Evolutionary conservation across 2,888 invertebrate genomes (phyloP), one percentile per base, ranked within the genome.

Genomic region (Synanthedon vespiformis): DNA sequence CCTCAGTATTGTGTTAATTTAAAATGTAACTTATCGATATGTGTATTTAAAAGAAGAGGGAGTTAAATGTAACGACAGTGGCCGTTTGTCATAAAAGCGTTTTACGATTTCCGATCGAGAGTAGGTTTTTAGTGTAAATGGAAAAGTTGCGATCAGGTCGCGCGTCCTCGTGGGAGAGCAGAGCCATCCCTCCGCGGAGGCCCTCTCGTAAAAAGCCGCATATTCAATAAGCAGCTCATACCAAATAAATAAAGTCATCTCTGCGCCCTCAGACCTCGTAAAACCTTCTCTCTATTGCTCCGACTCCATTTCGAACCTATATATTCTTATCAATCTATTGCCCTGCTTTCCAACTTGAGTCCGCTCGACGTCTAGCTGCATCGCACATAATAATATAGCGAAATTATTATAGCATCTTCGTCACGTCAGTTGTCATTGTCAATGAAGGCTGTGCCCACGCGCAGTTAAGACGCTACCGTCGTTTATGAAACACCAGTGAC

Each of bases 141-240:
- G 62, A 65, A 65, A 61, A 60, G 59, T 58, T 59, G 55, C 55
- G 53, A 57, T 56, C 55, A 56, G 59, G 55, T 41, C 41, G 13
- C 14, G 48, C 14, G 48, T 13, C 48, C 48, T 13, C 48, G 27
- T 27, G 27, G 27, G 27, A 12, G 12, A 12, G 41, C 41, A 13
- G 14, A 14, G 10, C 14, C 48, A 16, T 12, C 48, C 14, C n/a
- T 52, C 52, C 48, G 52, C 52, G 50, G 27, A 27, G 27, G 53
- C 55, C 55, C 51, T 47, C 49, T 62, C 62, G 61, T 65, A 63
- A 58, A 48, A 61, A 62, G 54, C 54, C 58, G 59, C 57, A 60
- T 62, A 65, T 62, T 63, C 61, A 63, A 64, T 65, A 65, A 63
- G 61, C 59, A 55, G 40, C 54, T 56, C 57, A 63, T 62, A 57